Evolutionary conservation across 2,888 invertebrate genomes (phyloP), one percentile per base, ranked within the genome.

Genomic region (Eilema depressum): DNA sequence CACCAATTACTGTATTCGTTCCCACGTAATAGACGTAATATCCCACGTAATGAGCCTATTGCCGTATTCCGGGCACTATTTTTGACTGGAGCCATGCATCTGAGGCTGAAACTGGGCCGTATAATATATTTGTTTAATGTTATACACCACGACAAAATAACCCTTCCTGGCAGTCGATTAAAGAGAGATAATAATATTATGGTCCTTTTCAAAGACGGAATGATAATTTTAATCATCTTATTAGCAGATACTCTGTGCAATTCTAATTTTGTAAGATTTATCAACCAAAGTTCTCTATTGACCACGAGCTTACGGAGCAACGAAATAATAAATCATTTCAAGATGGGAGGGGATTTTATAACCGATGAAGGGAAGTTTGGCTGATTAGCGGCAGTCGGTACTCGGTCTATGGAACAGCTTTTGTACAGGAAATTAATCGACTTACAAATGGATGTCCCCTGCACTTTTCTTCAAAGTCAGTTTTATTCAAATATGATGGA

Each of bases 351-450:
- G 57, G 47, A 53, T 72, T 72, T 70, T 56, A 69, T 70, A 75
- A 69, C 41, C 63, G 69, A 70, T 68, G 74, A 68, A 72, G 70
- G 75, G 76, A 84, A 83, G 75, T 78, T 65, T 28, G 67, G 63
- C 71, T 80, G 80, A 84, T 84, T 80, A 84, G 79, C 70, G 70
- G 70, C 69, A 79, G 73, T 76, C 33, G 64, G 56, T 61, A 41
- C n/a, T 68, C 28, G 37, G 57, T 72, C 67, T 41, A 41, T 17
- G 17, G 8, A 41, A 41, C 41, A 3, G 17, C 17, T 70, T 81
- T 80, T 79, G 79, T 70, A 68, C 68, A 75, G 84, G 80, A 84
- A 86, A 86, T 85, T 26, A 83, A 81, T 80, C 73, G 72, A 83
- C 69, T 76, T 73, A 69, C 70, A 69, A 70, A 65, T 65, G 72